Base-by-base conservation (phyloP, 1,140 invertebrate species). In the Octopus bimaculoides region DNA sequence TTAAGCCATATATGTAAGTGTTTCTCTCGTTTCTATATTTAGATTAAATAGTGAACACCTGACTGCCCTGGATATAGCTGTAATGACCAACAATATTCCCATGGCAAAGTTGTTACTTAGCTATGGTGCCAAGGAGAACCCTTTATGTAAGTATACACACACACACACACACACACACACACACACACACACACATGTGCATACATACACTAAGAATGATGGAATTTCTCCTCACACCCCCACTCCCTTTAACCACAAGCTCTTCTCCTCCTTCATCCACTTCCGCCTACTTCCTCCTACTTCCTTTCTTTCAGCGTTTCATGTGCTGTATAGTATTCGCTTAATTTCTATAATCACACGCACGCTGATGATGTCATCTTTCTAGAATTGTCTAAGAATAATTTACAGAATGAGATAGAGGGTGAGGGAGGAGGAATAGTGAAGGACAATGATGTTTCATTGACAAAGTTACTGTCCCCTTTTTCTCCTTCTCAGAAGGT, bases 41-140 rank as follows among this genome's bases (percentile, higher is more conserved):
- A 92, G 91, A 85, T 92, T 96, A 80, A 98, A 97, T 89, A 93
- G 92, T 78, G 96, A 98, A 89, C 95, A 95, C 5, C 91, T 98
- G 75, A 96, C 95, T 17, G 93, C 95, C 0, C 89, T 98, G 87
- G 97, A 98, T 89, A 93, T 98, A 74, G 96, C 97, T 0, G 94
- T 97, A 26, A 92, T 98, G 85, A 94, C 94, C 84, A 95, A 95
- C 88, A 96, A 98, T 87, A 92, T 94, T 83, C 92, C 94, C 66
- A 93, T 98, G 87, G 95, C 95, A 76, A 96, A 95, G 89, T 94
- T 97, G 92, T 92, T 98, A 61, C 93, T 97, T 82, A 92, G 94
- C 80, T 94, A 95, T 88, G 96, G 96, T 74, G 97, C 96, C 52
- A 93, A 94, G 81, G 96, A 98, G 91, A 95, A 95, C 83, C 94